Evolutionary conservation across 2,113 vertebrate genomes (phyloP), one percentile per base, ranked within the genome.

Genomic region (Microtus pennsylvanicus): DNA sequence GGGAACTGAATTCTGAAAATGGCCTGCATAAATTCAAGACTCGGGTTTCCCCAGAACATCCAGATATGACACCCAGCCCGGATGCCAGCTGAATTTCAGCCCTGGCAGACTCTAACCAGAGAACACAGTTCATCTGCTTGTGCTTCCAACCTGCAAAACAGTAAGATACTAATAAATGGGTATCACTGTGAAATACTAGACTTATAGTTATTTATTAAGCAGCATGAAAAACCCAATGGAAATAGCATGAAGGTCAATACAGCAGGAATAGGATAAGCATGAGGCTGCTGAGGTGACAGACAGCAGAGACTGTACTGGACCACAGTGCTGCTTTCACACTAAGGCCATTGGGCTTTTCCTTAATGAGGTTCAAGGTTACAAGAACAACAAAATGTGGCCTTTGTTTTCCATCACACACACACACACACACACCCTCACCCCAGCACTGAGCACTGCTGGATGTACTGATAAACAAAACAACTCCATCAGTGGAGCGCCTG

Each of bases 1-100:
- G 61, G 58, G 61, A 86, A 91, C 9, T 28, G 70, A 94, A 89
- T 96, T 69, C 72, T 89, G 35, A 58, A 92, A 89, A 74, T 28
- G 52, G 55, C 7, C 6, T 21, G 16, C 89, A 65, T 83, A 24
- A 61, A 77, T 38, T 3, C 38, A 28, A 80, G 61, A 89, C 1
- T 42, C 19, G 4, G 5, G 19, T 89, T 52, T 81, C 2, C 65
- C 42, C 11, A 74, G 28, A 45, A 50, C n/a, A 55, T 12, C 67
- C 50, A 81, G 47, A 26, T 4, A 42, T 35, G 88, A 7, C 28
- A 35, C 21, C 21, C 5, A 38, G 35, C 12, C 30, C 35, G 14
- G 21, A 6, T 16, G 21, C 58, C 5, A 47, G 35, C 5, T 70
- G 86, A 35, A 72, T 28, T 33, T 82, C 16, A 55, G 69, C 52